A percentile compares a stretch with the other conserved stretches of the same genome.
Evolutionary conservation across 2,797 vertebrate genomes (phyloP).

Genomic region (Botia almorhae): DNA sequence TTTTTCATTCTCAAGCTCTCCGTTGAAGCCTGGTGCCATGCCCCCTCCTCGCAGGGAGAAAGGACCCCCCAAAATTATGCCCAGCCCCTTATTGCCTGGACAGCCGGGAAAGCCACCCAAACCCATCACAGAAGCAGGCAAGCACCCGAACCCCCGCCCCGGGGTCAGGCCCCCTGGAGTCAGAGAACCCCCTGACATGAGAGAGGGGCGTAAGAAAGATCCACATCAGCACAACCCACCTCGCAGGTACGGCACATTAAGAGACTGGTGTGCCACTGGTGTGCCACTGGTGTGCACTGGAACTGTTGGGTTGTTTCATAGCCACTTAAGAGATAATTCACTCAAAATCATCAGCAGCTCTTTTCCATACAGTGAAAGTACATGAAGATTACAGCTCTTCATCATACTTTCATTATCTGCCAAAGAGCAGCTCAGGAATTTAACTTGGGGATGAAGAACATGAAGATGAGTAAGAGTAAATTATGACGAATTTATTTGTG

Average conservation of each 20-base stretch:
- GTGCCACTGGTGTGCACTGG: too few relatives aligned
- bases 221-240: slow-evolving; percentile 83
- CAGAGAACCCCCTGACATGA: slow-evolving; percentile 80
- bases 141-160: slow-evolving; percentile 79
- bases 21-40: slow-evolving; percentile 69
- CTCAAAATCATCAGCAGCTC: too few relatives aligned
- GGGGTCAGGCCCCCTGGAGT: slow-evolving; percentile 73
- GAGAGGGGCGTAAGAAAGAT: slow-evolving; percentile 89
- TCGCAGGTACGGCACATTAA: slow-evolving; percentile 78
- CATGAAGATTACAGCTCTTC: too few relatives aligned
- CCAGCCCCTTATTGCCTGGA: slow-evolving; percentile 75
- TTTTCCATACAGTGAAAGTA: too few relatives aligned
- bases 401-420: too few relatives aligned
- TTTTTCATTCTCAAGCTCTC: slow-evolving; percentile 63
- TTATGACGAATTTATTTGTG: too few relatives aligned
- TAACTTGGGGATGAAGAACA: too few relatives aligned
- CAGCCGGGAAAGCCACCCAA: slow-evolving; percentile 74
- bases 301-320: too few relatives aligned
- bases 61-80: slow-evolving; percentile 84
- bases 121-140: slow-evolving; percentile 75
- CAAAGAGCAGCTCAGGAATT: too few relatives aligned
- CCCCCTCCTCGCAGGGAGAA: slow-evolving; percentile 85
- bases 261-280: too few relatives aligned
- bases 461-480: too few relatives aligned
- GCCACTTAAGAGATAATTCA: too few relatives aligned